These are phyloP conservation scores for Empidonax traillii DNA, from an alignment of 2,113 vertebrate species.

Conservation along the genomic window DNA sequence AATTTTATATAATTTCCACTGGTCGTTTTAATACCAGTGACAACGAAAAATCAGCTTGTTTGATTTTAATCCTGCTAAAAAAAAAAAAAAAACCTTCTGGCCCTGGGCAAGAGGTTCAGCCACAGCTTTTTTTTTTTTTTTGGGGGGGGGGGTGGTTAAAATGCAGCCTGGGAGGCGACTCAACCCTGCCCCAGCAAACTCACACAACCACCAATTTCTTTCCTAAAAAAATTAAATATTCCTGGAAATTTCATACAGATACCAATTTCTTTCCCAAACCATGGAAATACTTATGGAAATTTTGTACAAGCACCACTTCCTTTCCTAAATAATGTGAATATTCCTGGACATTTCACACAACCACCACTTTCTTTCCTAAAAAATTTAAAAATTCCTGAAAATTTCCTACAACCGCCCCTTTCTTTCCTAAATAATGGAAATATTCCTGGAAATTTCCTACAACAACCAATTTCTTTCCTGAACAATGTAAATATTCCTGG, in stretches of 20 bases:
- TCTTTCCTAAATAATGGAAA: background rate
- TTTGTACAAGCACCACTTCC: no score
- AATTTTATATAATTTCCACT: background rate
- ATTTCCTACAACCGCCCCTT: background rate
- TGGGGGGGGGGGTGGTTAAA: background rate
- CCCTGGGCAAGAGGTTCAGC: background rate
- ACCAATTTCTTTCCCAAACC: no score
- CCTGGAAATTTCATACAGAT: no score
- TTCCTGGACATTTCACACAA: background rate
- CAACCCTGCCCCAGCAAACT: background rate
- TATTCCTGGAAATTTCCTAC: no score
- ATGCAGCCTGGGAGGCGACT: background rate
- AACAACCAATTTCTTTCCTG: background rate
- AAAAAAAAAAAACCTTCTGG: background rate
- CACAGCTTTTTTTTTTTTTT: background rate
- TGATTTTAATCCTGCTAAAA: background rate
- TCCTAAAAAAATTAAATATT: no score
- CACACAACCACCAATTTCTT: no score
- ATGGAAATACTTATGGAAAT: no score
- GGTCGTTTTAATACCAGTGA: background rate
- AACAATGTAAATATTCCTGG: background rate
- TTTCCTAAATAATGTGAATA: background rate
- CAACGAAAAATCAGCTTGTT: background rate
- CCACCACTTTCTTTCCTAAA: background rate
- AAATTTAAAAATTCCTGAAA: rapidly evolving